A percentile compares a stretch with the other conserved stretches of the same genome.
These are phyloP conservation scores for Gortyna flavago DNA, from an alignment of 2,888 invertebrate species.

Conservation along the genomic window DNA sequence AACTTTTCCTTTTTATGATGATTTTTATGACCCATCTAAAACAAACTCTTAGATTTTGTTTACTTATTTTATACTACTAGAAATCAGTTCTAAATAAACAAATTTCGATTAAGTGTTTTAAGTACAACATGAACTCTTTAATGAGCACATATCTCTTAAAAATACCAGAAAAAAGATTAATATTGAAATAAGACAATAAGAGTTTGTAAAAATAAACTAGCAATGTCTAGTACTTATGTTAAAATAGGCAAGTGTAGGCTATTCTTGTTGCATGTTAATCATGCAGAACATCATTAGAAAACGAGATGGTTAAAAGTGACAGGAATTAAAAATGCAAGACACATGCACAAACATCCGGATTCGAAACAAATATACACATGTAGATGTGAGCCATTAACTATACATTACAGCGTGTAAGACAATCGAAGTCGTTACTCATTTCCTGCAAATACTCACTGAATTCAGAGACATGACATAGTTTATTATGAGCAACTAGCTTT, in stretches of 20 bases:
- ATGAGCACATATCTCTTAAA: background rate
- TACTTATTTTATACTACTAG: background rate
- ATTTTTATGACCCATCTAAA: background rate
- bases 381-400: constrained; percentile 33
- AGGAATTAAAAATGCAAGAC: constrained; percentile 43
- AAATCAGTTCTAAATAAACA: background rate
- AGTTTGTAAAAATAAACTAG: background rate
- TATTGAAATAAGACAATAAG: too few relatives aligned
- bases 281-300: constrained; percentile 10
- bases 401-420: constrained; percentile 20
- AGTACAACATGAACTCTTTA: background rate
- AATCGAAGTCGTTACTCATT: constrained; percentile 22
- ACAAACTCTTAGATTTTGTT: background rate
- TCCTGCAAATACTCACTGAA: constrained; percentile 7
- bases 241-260: constrained; percentile 5
- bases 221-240: background rate
- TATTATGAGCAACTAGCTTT: too few relatives aligned
- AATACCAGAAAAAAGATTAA: background rate
- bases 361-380: constrained; percentile 26
- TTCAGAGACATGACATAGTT: background rate
- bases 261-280: constrained; percentile 1
- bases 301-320: constrained; percentile 13
- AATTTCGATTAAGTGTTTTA: background rate
- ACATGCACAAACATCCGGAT: constrained; percentile 54
- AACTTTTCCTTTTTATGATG: background rate